These are phyloP conservation scores for Heliopora coerulea DNA, from an alignment of 92 coral and sea anemone genomes.

Conservation along the genomic window DNA sequence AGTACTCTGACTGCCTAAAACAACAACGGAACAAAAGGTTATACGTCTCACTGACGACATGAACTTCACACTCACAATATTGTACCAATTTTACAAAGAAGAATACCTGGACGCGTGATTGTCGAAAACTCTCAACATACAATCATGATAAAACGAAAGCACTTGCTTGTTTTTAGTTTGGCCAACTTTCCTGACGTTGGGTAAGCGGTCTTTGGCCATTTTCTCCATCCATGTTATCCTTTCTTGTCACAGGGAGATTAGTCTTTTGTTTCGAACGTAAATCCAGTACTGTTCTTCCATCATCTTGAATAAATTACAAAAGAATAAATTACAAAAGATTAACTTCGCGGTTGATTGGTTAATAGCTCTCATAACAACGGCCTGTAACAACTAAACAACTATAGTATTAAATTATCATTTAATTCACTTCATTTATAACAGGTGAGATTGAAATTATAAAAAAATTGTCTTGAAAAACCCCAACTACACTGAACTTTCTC, in stretches of 20 bases:
- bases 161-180: constrained; percentile 34
- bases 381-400: too few relatives aligned
- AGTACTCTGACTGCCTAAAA: constrained; percentile 30
- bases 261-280: background rate
- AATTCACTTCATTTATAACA: too few relatives aligned
- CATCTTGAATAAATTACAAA: too few relatives aligned
- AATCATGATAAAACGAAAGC: constrained; percentile 32
- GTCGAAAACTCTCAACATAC: constrained; percentile 38
- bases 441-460: too few relatives aligned
- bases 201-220: constrained; percentile 21
- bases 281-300: too few relatives aligned
- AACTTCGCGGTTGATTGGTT: too few relatives aligned
- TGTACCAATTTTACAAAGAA: background rate
- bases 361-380: too few relatives aligned
- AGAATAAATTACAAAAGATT: too few relatives aligned
- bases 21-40: background rate
- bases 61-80: background rate
- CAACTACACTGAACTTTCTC: too few relatives aligned
- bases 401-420: too few relatives aligned
- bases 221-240: constrained; percentile 32
- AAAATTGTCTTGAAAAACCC: too few relatives aligned
- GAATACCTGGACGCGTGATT: constrained; percentile 33
- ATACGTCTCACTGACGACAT: background rate
- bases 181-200: background rate
- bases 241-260: background rate